Percentiles rank a stretch among this genome's conserved stretches.
phyloP scores from a whole-genome alignment of 2,113 vertebrate genomes.

The Chaetops frenatus region DNA sequence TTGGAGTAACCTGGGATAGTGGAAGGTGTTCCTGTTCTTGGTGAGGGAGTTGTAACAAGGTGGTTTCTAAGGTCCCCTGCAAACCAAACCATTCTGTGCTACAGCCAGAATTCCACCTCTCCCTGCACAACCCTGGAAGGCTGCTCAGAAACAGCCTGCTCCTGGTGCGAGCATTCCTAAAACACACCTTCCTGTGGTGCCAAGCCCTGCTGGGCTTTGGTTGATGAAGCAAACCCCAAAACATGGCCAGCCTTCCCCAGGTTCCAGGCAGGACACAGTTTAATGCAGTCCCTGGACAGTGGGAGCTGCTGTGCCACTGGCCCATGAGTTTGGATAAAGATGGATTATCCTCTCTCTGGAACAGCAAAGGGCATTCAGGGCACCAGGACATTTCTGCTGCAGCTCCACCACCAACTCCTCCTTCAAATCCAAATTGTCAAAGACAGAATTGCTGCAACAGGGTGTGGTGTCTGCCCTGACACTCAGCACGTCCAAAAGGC shows the following conservation, averaged over 20 bases:
- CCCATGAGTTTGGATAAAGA: background rate
- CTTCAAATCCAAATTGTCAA: background rate
- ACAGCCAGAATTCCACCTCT: background rate
- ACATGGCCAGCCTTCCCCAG: background rate
- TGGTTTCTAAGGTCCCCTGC: background rate
- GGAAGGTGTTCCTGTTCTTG: background rate
- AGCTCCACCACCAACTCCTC: background rate
- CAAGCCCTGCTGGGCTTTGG: background rate
- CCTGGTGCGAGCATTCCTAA: background rate
- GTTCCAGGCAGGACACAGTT: background rate
- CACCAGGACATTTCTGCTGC: background rate
- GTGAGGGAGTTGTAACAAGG: background rate
- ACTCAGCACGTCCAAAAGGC: background rate
- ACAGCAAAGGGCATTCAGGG: background rate
- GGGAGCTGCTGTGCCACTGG: background rate
- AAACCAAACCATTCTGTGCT: background rate
- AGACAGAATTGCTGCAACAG: background rate
- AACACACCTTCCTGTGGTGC: background rate
- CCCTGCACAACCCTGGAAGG: background rate
- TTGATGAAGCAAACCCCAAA: background rate
- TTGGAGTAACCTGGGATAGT: background rate
- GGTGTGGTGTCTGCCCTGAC: background rate
- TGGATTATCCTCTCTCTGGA: background rate
- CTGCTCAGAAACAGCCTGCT: background rate
- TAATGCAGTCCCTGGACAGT: fast-evolving